Evolutionary conservation across 1,140 invertebrate genomes (phyloP).

Genomic region (Aphaenogaster rudis): DNA sequence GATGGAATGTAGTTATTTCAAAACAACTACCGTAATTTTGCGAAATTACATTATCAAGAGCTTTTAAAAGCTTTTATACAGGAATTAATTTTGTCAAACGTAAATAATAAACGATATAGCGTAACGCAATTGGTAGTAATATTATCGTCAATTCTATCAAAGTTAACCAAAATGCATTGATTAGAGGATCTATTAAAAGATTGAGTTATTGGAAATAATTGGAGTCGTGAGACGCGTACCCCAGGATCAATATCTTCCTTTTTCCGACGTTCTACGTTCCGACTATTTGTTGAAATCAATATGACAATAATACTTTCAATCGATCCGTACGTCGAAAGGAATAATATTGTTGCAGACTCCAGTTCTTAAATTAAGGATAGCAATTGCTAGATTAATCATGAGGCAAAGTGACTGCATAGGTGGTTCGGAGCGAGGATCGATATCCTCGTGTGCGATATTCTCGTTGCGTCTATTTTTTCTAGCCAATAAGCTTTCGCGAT

Average conservation of each 20-base stretch:
- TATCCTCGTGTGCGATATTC: constrained; percentile 55
- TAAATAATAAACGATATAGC: background rate
- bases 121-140: background rate
- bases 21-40: constrained; percentile 21
- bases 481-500: constrained; percentile 50
- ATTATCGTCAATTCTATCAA: background rate
- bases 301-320: constrained; percentile 40
- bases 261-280: background rate
- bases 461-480: constrained; percentile 64
- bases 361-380: constrained; percentile 58
- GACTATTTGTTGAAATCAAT: constrained; percentile 57
- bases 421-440: constrained; percentile 48
- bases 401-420: constrained; percentile 39
- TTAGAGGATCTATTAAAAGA: background rate
- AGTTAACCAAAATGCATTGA: background rate
- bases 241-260: constrained; percentile 27
- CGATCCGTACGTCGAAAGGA: constrained; percentile 33
- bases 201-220: constrained; percentile 5
- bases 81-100: background rate
- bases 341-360: constrained; percentile 58
- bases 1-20: constrained; percentile 33
- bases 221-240: background rate
- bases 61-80: background rate
- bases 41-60: background rate
- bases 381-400: constrained; percentile 61